These are phyloP conservation scores for Tyrophagus putrescentiae DNA, from an alignment of 1,140 invertebrate species.

Conservation along the genomic window DNA sequence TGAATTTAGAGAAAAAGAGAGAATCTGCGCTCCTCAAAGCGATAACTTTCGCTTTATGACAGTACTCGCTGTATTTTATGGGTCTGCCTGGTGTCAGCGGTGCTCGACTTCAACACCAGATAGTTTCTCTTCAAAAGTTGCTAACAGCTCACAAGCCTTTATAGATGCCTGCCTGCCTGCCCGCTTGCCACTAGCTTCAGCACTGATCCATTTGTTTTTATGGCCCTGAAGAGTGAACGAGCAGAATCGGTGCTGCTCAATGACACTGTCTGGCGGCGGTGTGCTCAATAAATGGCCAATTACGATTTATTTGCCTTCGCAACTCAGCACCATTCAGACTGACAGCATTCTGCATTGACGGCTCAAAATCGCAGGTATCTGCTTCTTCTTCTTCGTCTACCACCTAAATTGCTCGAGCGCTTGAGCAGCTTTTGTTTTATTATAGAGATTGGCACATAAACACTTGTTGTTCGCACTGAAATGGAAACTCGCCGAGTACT, in stretches of 20 bases:
- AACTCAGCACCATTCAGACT: too few species aligned
- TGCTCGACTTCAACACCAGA: background rate
- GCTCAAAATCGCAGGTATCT: too few species aligned
- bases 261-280: background rate
- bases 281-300: too few species aligned
- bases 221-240: background rate
- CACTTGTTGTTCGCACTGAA: too few species aligned
- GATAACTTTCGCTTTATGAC: constrained; percentile 9
- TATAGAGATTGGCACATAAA: constrained; percentile 9
- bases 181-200: background rate
- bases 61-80: background rate
- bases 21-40: too few species aligned
- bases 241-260: background rate
- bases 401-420: too few species aligned
- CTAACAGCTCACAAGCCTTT: background rate
- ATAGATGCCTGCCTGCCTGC: background rate
- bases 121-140: background rate
- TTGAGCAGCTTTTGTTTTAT: background rate
- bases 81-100: too few species aligned
- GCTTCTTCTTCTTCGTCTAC: too few species aligned
- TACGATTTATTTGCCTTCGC: too few species aligned
- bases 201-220: background rate
- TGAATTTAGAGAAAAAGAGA: too few species aligned
- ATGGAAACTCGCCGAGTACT: too few species aligned
- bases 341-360: too few species aligned